Evolutionary conservation across 1,140 invertebrate species (phyloP), one percentile per base, ranked within the genome.

Genomic region (Temnothorax nylanderi): DNA sequence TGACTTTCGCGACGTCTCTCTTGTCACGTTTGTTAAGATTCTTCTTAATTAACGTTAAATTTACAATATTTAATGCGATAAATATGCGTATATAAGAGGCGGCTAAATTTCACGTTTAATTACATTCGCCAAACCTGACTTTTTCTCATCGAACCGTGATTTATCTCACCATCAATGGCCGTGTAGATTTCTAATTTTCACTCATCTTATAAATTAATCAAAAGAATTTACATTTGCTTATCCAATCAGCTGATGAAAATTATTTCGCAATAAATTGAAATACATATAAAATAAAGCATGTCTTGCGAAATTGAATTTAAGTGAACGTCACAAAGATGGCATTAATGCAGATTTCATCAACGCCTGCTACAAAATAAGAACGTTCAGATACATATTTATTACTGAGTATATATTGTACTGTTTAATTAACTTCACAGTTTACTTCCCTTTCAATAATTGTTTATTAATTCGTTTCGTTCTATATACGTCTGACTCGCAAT

Each of bases 21-120:
- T 21, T 13, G 65, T n/a, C n/a, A 80, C 13, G 21, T 44, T 44
- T 47, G 32, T 16, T 11, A 37, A 21, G 11, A 34, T 34, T 67
- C 26, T 54, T 47, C 1, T 60, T 13, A 71, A 74, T 84, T 60
- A 84, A 60, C 2, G 10, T 21, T 58, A 81, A 71, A 81, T 56
- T 3, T 34, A 1, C 13, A 58, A 82, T 47, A 34, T 72, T 74
- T 16, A 18, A 10, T 5, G 11, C 13, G 3, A 10, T 65, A 51
- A 49, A 21, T 49, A 37, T 37, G 60, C 41, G 18, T 60, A 10
- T 54, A 41, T 16, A 26, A 41, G 26, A 34, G 21, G 8, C 41
- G n/a, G 26, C 56, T 47, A 47, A 47, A 13, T 60, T 78, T 49
- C 2, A 47, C 13, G 10, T 34, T 21, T 34, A 7, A 44, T 77